Conservation (phyloP, 1,140 invertebrate species). For the Ctenoplectra terminalis region DNA sequence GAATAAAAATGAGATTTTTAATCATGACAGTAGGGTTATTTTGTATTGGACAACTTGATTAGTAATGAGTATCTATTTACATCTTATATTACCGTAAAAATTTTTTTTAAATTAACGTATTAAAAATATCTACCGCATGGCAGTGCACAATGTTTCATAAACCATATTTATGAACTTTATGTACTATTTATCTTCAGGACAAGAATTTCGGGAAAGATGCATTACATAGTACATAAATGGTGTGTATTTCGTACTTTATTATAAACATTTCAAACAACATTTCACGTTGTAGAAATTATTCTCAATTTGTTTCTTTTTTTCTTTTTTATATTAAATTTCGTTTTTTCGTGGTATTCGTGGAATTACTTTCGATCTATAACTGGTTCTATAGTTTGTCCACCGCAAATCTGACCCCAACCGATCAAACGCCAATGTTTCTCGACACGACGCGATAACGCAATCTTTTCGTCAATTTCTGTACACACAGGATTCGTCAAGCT, state of each 20-base stretch:
- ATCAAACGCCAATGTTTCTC: constrained; percentile 99
- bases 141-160: background rate
- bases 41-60: background rate
- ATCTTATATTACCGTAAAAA: too few species aligned
- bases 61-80: background rate
- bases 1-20: background rate
- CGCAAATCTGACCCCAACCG: constrained; percentile 98
- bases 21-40: background rate
- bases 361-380: constrained; percentile 77
- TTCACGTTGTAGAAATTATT: constrained; percentile 37
- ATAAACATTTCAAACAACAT: constrained; percentile 46
- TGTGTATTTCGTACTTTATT: constrained; percentile 48
- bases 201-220: background rate
- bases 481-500: constrained; percentile 98
- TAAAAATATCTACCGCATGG: background rate
- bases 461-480: constrained; percentile 99
- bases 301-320: constrained; percentile 1
- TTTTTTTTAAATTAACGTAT: background rate
- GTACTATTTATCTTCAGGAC: background rate
- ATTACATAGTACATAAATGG: constrained; percentile 5
- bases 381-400: constrained; percentile 94
- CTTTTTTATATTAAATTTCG: constrained; percentile 5
- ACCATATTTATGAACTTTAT: background rate
- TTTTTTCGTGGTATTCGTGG: constrained; percentile 1
- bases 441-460: constrained; percentile 97